Base-by-base conservation (phyloP, 2,113 vertebrate genomes). In the Nerophis lumbriciformis region DNA sequence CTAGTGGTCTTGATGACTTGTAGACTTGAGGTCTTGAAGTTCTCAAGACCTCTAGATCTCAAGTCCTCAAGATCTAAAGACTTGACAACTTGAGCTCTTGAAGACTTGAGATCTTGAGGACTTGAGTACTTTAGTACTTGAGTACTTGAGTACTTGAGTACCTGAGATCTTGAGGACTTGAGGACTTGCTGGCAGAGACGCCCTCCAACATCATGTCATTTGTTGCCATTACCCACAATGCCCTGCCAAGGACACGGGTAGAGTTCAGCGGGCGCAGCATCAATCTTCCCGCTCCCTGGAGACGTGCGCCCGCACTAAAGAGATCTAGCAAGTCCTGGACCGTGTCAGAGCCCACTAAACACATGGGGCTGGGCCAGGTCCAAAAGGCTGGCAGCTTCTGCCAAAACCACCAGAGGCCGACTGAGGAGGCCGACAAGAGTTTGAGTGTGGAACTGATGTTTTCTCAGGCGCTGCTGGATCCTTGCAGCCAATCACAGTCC, bases 251-350 rank as follows among this genome's bases (percentile, higher is more conserved):
- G 71, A 71, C 76, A 78, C 69, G 85, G 80, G 87, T 85, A 86
- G 78, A 85, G 79, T 88, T 87, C 84, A 89, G 61, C 74, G 67
- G 75, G 80, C 84, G 83, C 74, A 63, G 82, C 76, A 87, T 88
- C 80, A 85, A 84, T 89, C 85, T 83, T 4, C 76, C 66, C 63
- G 53, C 67, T 81, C 80, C 78, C 76, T 36, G 10, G 68, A 84
- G 74, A 81, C 68, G 65, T 79, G 66, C 73, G 83, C 71, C 76
- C 81, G 81, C 83, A 79, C 79, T 63, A 70, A 81, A 76, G 63
- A 79, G 78, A 79, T 76, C 65, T 67, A 53, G 53, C 35, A 8
- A 61, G 81, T 69, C 79, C 78, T 86, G 83, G 85, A 75, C 78
- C 68, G 42, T 71, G 75, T 89, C 86, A 81, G 57, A 28, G 63